These are phyloP conservation scores for Sminthurides aquaticus DNA, from an alignment of 2,888 invertebrate genomes.

Conservation along the genomic window DNA sequence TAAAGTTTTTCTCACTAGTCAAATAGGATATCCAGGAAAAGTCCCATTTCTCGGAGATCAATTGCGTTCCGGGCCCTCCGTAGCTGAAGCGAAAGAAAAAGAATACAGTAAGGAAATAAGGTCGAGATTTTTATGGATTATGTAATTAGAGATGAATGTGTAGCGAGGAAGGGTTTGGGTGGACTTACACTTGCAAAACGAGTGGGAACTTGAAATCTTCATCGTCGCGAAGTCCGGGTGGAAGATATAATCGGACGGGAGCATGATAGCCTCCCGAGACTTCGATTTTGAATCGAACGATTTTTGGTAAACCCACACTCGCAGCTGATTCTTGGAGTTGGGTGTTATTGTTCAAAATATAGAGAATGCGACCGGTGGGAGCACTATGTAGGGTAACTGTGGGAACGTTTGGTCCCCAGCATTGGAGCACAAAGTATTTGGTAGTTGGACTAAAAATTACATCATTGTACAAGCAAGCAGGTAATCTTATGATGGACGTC, in stretches of 20 bases:
- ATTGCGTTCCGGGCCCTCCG: constrained; percentile 73
- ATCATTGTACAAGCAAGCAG: constrained; percentile 39
- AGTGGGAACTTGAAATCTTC: constrained; percentile 75
- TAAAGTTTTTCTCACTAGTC: constrained; percentile 69
- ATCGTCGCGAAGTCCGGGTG: constrained; percentile 73
- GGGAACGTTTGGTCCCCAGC: constrained; percentile 59
- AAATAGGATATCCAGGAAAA: constrained; percentile 80
- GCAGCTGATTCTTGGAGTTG: constrained; percentile 58
- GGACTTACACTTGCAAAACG: constrained; percentile 72
- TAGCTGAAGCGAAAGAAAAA: constrained; percentile 51
- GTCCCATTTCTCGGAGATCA: constrained; percentile 71
- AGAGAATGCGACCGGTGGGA: constrained; percentile 31
- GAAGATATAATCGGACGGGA: constrained; percentile 69
- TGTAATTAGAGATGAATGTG: neutral
- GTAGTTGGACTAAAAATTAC: constrained; percentile 46
- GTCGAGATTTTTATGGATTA: neutral
- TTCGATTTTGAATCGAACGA: constrained; percentile 58
- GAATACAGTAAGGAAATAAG: neutral
- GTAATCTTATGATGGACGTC: constrained; percentile 14
- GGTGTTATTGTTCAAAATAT: constrained; percentile 56
- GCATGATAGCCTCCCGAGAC: constrained; percentile 62
- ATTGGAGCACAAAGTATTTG: constrained; percentile 62
- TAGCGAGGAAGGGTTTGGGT: neutral
- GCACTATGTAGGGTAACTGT: constrained; percentile 44
- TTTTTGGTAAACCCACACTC: constrained; percentile 65